Conservation (phyloP, 2,113 vertebrate genomes). For the Xiphorhynchus elegans region DNA sequence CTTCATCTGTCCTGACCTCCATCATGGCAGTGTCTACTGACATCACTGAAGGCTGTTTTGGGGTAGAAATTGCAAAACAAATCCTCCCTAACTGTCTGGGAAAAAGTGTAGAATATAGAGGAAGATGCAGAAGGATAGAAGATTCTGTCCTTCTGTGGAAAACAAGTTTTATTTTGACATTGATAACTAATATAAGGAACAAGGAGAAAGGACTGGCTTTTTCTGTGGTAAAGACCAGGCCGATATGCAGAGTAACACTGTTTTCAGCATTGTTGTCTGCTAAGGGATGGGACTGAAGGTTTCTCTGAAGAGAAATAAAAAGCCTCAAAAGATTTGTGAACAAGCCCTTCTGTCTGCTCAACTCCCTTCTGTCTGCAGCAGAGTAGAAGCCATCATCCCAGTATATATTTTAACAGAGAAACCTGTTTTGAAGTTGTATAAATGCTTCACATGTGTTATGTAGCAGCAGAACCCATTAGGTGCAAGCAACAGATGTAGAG, state of each 20-base stretch:
- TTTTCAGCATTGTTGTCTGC: not conserved
- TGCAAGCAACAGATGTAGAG: not conserved
- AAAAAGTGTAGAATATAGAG: accelerated
- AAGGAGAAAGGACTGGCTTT: not conserved
- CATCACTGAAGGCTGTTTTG: not conserved
- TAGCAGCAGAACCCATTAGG: not conserved
- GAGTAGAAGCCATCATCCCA: accelerated
- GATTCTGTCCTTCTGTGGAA: not conserved
- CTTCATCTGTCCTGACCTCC: not conserved
- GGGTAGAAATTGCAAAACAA: not conserved
- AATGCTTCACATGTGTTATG: not conserved
- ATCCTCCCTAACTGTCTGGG: not conserved
- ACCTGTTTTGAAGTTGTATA: not conserved
- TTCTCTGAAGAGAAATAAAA: not conserved
- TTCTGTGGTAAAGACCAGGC: not conserved
- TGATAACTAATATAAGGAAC: accelerated
- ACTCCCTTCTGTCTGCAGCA: not conserved
- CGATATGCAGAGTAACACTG: not conserved
- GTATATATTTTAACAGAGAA: not conserved
- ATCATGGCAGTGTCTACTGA: not conserved
- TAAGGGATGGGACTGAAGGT: not conserved
- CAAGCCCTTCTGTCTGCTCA: not conserved
- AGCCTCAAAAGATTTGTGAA: not conserved
- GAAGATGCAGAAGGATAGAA: not conserved
- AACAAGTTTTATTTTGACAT: not conserved